phyloP scores from a whole-genome alignment of 1,140 invertebrate genomes.

The Goniozus legneri region DNA sequence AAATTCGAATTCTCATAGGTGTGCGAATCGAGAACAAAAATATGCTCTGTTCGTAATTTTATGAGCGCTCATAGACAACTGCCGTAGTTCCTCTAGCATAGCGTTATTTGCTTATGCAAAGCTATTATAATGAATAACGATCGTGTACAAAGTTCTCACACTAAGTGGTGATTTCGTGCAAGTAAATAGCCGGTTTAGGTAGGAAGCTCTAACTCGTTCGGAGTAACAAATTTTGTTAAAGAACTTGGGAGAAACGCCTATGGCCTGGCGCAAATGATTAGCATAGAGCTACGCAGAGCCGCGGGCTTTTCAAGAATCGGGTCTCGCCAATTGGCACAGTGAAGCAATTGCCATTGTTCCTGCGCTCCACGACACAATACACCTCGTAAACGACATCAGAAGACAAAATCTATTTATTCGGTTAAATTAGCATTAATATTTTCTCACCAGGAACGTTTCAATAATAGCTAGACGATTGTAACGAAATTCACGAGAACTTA shows the following conservation, averaged over 20 bases:
- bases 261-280: constrained; percentile 18
- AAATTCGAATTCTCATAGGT: too few species aligned
- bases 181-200: constrained; percentile 25
- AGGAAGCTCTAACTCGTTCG: constrained; percentile 24
- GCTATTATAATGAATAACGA: neutral
- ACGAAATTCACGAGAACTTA: too few species aligned
- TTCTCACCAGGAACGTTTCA: too few species aligned
- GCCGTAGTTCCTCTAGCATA: too few species aligned
- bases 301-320: constrained; percentile 12
- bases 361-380: too few species aligned
- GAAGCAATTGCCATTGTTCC: constrained; percentile 19
- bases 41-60: too few species aligned
- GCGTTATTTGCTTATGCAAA: neutral
- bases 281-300: constrained; percentile 28
- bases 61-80: too few species aligned
- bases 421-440: too few species aligned
- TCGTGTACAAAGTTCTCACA: constrained; percentile 20
- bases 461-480: too few species aligned
- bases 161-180: constrained; percentile 11
- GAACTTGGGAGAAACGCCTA: constrained; percentile 8
- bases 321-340: constrained; percentile 11
- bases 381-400: too few species aligned
- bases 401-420: too few species aligned
- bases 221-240: constrained; percentile 29
- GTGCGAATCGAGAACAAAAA: too few species aligned